Conservation (phyloP, 2,797 vertebrate genomes). For the Molossus alvarezi region DNA sequence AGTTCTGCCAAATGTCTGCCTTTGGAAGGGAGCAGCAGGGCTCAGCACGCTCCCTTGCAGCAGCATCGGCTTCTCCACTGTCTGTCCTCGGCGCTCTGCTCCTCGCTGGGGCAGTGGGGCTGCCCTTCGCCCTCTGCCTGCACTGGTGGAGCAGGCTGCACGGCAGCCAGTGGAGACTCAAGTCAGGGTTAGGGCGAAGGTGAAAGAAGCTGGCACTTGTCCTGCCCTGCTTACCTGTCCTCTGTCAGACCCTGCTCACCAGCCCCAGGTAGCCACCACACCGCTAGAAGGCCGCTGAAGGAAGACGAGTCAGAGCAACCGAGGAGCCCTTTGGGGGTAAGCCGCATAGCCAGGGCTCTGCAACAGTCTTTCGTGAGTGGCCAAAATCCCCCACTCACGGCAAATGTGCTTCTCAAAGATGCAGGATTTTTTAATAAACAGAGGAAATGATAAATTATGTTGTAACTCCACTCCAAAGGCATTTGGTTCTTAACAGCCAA, state of each 20-base stretch:
- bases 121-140: neutral
- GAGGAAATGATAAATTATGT: conserved; percentile 92
- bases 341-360: conserved; percentile 58
- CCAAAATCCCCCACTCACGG: conserved; percentile 72
- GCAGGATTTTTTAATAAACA: conserved; percentile 89
- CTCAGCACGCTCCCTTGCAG: neutral
- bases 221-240: neutral
- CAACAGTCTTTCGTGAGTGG: conserved; percentile 23
- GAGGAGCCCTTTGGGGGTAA: neutral
- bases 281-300: neutral
- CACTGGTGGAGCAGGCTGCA: neutral
- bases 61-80: neutral
- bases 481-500: conserved; percentile 91
- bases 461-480: conserved; percentile 89
- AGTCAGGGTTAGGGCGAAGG: conserved; percentile 34
- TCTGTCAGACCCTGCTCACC: neutral
- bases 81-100: neutral
- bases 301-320: neutral
- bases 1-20: neutral
- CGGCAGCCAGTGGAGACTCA: neutral
- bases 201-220: neutral
- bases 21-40: neutral
- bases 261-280: neutral
- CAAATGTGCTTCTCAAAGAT: conserved; percentile 71
- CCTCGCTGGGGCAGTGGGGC: neutral